Evolutionary conservation across 2,888 invertebrate species (phyloP).

Genomic region (Thereva unica): DNA sequence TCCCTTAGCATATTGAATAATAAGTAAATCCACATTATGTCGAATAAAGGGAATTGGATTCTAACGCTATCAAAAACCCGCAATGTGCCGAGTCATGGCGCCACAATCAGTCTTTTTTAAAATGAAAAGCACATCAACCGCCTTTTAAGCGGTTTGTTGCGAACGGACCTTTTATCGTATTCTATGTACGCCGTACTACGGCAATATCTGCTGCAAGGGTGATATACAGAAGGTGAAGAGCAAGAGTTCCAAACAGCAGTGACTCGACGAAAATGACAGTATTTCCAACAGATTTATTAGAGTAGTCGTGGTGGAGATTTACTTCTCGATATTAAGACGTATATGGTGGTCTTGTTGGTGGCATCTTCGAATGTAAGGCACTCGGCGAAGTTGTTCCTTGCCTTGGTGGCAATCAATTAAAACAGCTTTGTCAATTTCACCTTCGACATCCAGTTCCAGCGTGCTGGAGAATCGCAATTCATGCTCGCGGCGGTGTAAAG

Average conservation of each 20-base stretch:
- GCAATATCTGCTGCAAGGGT: slow-evolving; percentile 11
- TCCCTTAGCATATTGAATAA: slow-evolving; percentile 36
- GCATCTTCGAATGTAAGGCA: too few species aligned
- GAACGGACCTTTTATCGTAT: slow-evolving; percentile 31
- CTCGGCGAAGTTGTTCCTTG: too few species aligned
- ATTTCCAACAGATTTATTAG: slow-evolving; percentile 34
- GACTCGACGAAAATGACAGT: slow-evolving; percentile 30
- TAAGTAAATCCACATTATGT: slow-evolving; percentile 34
- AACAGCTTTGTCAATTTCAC: too few species aligned
- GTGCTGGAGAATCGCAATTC: too few species aligned
- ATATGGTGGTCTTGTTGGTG: too few species aligned
- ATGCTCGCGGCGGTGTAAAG: too few species aligned
- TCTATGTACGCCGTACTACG: slow-evolving; percentile 20
- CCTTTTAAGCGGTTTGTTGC: slow-evolving; percentile 37
- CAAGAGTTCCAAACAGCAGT: slow-evolving; percentile 11
- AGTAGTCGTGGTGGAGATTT: neutral
- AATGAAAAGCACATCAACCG: slow-evolving; percentile 40
- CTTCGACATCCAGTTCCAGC: too few species aligned
- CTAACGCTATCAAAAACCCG: slow-evolving; percentile 37
- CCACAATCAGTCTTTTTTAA: slow-evolving; percentile 42
- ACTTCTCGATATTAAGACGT: too few species aligned
- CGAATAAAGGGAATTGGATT: slow-evolving; percentile 39
- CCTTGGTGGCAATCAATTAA: too few species aligned
- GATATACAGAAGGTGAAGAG: slow-evolving; percentile 15
- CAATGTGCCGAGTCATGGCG: slow-evolving; percentile 41